phyloP scores from a whole-genome alignment of 2,797 vertebrate genomes.

The Myotis findleyi region DNA sequence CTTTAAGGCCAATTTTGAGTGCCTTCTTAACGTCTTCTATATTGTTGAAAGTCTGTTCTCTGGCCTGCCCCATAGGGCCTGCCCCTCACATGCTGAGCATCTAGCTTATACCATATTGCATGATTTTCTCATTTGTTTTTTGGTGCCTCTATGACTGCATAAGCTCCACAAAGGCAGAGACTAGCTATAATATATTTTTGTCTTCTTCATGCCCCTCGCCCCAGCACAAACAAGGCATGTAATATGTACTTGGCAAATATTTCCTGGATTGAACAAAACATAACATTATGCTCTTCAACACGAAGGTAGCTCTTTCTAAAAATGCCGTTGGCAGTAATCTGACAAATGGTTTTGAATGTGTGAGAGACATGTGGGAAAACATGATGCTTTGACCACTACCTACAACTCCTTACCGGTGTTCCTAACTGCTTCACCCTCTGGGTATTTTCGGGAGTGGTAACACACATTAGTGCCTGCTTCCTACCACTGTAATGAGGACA shows the following conservation, averaged over 20 bases:
- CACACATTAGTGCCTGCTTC: not conserved
- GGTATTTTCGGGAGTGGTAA: not conserved
- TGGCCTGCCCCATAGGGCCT: not conserved
- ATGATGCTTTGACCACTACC: not conserved
- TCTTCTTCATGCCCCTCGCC: rapidly evolving
- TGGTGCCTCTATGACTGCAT: not conserved
- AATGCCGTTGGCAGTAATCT: not conserved
- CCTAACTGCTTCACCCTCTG: not conserved
- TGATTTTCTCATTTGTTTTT: not conserved
- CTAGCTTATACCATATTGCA: not conserved
- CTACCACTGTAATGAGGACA: not conserved
- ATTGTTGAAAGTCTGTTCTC: not conserved
- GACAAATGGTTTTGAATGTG: not conserved
- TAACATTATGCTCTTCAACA: not conserved
- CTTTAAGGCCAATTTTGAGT: not conserved
- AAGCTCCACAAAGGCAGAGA: not conserved
- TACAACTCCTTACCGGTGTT: not conserved
- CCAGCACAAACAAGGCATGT: not conserved
- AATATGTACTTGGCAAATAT: not conserved
- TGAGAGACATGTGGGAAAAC: not conserved
- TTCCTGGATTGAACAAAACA: not conserved
- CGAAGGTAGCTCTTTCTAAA: not conserved
- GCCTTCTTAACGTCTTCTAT: not conserved
- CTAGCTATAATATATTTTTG: not conserved
- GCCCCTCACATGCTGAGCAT: not conserved